Evolutionary conservation across 2,797 vertebrate genomes (phyloP).

Genomic region (Schizopygopsis malacanthus): DNA sequence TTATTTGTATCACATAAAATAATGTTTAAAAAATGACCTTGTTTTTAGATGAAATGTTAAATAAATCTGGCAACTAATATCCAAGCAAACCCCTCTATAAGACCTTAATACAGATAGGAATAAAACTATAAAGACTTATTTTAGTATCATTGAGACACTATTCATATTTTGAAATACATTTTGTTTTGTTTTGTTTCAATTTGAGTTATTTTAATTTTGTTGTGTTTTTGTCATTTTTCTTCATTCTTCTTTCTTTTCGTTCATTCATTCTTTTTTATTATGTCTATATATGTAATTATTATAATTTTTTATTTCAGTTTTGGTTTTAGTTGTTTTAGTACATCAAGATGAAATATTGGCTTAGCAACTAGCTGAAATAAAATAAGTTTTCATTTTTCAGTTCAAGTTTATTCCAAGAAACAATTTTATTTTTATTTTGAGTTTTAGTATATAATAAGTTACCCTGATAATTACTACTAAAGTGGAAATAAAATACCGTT

Average conservation of each 20-base stretch:
- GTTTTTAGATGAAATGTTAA: neutral
- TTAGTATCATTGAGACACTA: neutral
- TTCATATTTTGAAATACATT: neutral
- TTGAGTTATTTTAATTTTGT: neutral
- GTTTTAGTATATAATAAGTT: too few relatives aligned
- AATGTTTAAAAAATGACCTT: neutral
- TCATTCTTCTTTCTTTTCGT: neutral
- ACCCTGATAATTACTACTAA: too few relatives aligned
- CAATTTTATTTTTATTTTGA: too few relatives aligned
- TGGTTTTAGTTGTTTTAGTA: too few relatives aligned
- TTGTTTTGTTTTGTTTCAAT: neutral
- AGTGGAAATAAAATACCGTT: too few relatives aligned
- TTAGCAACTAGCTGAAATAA: too few relatives aligned
- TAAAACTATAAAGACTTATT: neutral
- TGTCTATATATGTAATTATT: neutral
- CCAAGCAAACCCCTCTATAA: neutral
- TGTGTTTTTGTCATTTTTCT: neutral
- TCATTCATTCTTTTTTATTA: neutral
- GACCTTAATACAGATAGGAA: neutral
- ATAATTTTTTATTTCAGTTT: too few relatives aligned
- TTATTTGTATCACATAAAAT: too few relatives aligned
- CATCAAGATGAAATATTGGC: too few relatives aligned
- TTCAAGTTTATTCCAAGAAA: too few relatives aligned
- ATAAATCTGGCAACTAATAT: neutral
- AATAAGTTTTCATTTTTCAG: too few relatives aligned